Conservation (phyloP, 2,113 vertebrate genomes). For the Psittacula cyanocephala region DNA sequence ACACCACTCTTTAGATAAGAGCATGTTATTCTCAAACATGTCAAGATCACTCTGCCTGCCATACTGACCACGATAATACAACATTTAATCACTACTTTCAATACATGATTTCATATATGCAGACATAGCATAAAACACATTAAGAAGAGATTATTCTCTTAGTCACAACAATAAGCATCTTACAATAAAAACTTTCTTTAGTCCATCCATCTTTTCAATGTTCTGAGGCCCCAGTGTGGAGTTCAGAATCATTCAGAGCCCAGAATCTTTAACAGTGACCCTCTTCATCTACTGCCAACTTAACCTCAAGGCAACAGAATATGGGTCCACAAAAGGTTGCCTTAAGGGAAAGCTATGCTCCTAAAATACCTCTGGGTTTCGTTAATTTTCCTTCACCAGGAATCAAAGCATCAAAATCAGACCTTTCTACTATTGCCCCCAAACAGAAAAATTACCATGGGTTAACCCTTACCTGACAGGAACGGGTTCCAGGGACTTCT, state of each 20-base stretch:
- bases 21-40: not conserved
- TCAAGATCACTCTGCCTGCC: not conserved
- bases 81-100: not conserved
- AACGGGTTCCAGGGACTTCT: constrained; percentile 47
- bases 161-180: not conserved
- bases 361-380: not conserved
- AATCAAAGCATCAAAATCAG: not conserved
- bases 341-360: not conserved
- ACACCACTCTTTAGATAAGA: not conserved
- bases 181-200: not conserved
- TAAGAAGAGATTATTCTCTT: not conserved
- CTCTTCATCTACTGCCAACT: not conserved
- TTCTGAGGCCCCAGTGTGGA: not conserved
- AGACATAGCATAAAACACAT: not conserved
- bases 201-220: not conserved
- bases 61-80: not conserved
- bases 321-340: not conserved
- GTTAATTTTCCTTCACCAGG: not conserved
- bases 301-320: not conserved
- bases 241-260: not conserved
- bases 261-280: not conserved
- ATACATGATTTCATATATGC: not conserved
- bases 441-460: not conserved
- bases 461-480: constrained; percentile 59
- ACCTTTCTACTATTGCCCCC: not conserved